phyloP scores from a whole-genome alignment of 2,113 vertebrate genomes.

The Cebidichthys violaceus region DNA sequence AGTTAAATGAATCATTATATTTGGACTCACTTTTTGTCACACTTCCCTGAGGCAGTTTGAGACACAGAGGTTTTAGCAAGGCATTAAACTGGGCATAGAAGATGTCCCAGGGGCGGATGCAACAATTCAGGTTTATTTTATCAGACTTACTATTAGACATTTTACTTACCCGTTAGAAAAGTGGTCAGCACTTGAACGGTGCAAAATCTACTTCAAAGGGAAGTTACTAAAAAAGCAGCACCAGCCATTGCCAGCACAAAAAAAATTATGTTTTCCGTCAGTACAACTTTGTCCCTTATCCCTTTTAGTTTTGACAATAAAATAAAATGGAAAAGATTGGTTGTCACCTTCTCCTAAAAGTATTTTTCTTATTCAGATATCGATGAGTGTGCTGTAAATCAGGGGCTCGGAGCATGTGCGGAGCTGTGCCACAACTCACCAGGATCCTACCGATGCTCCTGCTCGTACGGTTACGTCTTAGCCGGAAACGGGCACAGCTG shows the following conservation, averaged over 20 bases:
- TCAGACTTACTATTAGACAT: too few relatives aligned
- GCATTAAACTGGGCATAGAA: not conserved
- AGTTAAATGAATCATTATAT: too few relatives aligned
- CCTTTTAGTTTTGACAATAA: not conserved
- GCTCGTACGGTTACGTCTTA: conserved; percentile 53
- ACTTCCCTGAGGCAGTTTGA: too few relatives aligned
- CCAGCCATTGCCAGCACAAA: not conserved
- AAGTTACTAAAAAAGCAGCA: not conserved
- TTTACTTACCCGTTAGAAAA: too few relatives aligned
- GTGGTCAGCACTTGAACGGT: not conserved
- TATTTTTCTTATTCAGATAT: conserved; percentile 47
- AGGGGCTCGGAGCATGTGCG: conserved; percentile 57
- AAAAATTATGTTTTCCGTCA: not conserved
- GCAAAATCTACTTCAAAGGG: not conserved
- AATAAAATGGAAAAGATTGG: not conserved
- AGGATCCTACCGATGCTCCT: conserved; percentile 72
- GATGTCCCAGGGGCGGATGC: too few relatives aligned
- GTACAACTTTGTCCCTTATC: not conserved
- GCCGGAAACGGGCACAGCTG: conserved; percentile 67
- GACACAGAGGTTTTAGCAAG: too few relatives aligned
- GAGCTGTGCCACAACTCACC: conserved; percentile 65
- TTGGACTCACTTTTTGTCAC: too few relatives aligned
- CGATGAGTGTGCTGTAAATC: conserved; percentile 63
- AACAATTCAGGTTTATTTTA: too few relatives aligned
- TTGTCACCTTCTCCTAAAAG: not conserved